Conservation (phyloP, 1,140 invertebrate genomes). For the Theocolax elegans region DNA sequence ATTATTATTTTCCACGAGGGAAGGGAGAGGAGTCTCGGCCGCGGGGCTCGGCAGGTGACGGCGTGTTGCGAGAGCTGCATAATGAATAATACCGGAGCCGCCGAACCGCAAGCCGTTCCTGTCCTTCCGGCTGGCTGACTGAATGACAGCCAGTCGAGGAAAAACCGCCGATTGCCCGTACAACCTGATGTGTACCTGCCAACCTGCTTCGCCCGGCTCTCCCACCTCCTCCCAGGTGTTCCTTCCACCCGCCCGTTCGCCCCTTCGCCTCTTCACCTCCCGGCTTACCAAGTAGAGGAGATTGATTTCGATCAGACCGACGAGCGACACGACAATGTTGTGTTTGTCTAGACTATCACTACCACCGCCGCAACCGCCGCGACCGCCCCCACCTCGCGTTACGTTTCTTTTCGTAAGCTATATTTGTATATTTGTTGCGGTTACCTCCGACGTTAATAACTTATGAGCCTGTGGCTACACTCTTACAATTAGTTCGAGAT, state of each 20-base stretch:
- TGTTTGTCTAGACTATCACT: too few species aligned
- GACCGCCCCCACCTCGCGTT: too few species aligned
- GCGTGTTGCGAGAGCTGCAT: constrained; percentile 63
- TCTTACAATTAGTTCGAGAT: not conserved
- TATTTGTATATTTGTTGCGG: not conserved
- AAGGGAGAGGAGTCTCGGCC: constrained; percentile 20
- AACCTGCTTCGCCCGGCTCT: constrained; percentile 27
- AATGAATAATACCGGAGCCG: constrained; percentile 64
- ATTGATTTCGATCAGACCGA: constrained; percentile 16
- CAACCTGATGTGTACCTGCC: constrained; percentile 51
- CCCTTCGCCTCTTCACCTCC: constrained; percentile 29
- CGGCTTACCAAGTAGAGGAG: not conserved
- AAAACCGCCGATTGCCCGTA: constrained; percentile 62
- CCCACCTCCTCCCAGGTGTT: constrained; percentile 27
- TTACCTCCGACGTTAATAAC: too few species aligned
- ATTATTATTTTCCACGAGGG: not conserved
- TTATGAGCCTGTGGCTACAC: too few species aligned
- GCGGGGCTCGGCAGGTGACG: constrained; percentile 58
- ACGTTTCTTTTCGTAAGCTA: not conserved
- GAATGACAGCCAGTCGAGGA: constrained; percentile 62
- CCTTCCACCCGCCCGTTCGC: constrained; percentile 31
- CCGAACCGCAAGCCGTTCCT: constrained; percentile 62
- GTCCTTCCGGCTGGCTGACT: constrained; percentile 62
- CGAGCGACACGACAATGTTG: not conserved
- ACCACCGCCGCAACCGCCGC: too few species aligned